phyloP scores from a whole-genome alignment of 2,888 invertebrate genomes.

The Barypeithes pellucidus region DNA sequence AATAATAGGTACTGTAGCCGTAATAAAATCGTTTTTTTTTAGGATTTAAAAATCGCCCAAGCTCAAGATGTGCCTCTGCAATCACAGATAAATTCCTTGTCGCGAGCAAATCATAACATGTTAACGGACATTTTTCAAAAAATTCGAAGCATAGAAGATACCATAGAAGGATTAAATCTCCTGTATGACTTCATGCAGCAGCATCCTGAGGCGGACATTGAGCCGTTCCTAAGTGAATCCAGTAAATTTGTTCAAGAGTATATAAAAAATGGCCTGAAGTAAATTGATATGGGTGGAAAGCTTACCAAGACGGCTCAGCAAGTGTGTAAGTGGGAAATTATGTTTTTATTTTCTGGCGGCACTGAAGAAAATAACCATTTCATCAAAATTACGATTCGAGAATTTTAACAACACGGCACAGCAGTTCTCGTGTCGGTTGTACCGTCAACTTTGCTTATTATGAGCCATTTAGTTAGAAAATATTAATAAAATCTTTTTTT shows the following conservation, averaged over 20 bases:
- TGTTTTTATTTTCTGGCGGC: background rate
- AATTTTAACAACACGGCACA: too few relatives aligned
- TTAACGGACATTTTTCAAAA: conserved; percentile 92
- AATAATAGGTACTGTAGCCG: too few relatives aligned
- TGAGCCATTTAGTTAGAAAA: too few relatives aligned
- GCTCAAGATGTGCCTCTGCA: conserved; percentile 68
- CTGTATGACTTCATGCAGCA: conserved; percentile 86
- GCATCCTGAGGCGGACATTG: conserved; percentile 89
- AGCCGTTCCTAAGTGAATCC: conserved; percentile 87
- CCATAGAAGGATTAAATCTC: conserved; percentile 85
- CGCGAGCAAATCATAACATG: conserved; percentile 88
- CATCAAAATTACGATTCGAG: too few relatives aligned
- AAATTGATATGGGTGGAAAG: conserved; percentile 71
- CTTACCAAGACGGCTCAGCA: conserved; percentile 47
- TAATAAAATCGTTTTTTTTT: too few relatives aligned
- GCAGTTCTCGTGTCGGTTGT: too few relatives aligned
- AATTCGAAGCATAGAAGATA: conserved; percentile 91
- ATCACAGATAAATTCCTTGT: conserved; percentile 72
- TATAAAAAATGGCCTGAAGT: conserved; percentile 83
- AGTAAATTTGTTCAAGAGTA: conserved; percentile 91
- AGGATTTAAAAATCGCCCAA: conserved; percentile 73
- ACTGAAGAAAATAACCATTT: too few relatives aligned
- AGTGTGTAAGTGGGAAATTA: conserved; percentile 33
- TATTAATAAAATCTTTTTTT: too few relatives aligned
- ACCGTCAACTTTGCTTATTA: too few relatives aligned